Evolutionary conservation across 2,113 vertebrate species (phyloP), one percentile per base, ranked within the genome.

Genomic region (Bufo bufo): DNA sequence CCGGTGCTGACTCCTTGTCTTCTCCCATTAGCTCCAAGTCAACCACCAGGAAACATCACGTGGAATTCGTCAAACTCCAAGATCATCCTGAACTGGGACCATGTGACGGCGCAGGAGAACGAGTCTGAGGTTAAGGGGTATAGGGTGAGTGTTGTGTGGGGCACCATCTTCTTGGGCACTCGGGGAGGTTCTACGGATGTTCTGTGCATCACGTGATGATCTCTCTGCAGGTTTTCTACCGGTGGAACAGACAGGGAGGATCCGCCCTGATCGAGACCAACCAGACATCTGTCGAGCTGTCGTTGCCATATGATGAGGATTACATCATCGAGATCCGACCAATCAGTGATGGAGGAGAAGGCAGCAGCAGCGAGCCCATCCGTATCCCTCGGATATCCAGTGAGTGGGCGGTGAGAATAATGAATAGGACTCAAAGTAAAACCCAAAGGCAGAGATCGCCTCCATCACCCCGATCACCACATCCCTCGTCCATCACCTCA

Each of bases 51-150:
- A 91, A 99, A 99, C 93, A 96, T 99, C 85, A 95, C 97, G 91
- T 99, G 98, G 98, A 99, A 99, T 90, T 96, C 98, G 0, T 98
- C 96, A 0, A 96, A 99, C 94, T 99, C 98, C 91, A 99, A 99
- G 94, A 98, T 99, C 86, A 95, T 99, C 89, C 90, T 99, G 89
- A 98, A 98, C 94, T 99, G 98, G 98, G 98, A 99, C 93, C 97
- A 97, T 90, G 98, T 99, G 91, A 99, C 97, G 91, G 97, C 98
- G 0, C 92, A 97, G 93, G 97, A 98, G 92, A 98, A 99, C 16
- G 98, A 99, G 94, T 99, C 98, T 0, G 98, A 99, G 94, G 98
- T 99, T 91, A 98, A 96, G 77, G 98, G 98, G 89, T 99, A 99
- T 93, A 99, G 99, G 95, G 98, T 99, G 94, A 94, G 96, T 94